Evolutionary conservation across 2,113 vertebrate genomes (phyloP).

Genomic region (Amia ocellicauda): DNA sequence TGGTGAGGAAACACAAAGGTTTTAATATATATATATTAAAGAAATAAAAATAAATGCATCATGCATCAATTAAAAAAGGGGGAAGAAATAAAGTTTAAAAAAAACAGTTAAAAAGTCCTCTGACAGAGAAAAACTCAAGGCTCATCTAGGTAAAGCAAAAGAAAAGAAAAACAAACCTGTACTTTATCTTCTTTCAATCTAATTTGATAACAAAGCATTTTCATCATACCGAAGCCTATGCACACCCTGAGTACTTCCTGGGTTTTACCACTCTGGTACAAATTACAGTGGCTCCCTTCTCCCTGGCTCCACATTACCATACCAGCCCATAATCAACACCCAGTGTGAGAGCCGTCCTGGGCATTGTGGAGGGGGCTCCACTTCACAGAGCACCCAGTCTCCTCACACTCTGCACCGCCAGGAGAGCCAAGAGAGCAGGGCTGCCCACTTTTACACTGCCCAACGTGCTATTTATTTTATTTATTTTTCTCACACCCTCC

Average conservation of each 20-base stretch:
- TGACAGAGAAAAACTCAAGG: no score
- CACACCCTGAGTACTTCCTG: slow-evolving; percentile 41
- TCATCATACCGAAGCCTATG: no score
- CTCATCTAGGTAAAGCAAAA: no score
- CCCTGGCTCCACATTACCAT: slow-evolving; percentile 57
- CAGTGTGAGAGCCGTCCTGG: slow-evolving; percentile 69
- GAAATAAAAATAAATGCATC: no score
- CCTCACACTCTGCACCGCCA: background rate
- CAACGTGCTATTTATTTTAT: slow-evolving; percentile 50
- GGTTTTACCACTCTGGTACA: slow-evolving; percentile 58
- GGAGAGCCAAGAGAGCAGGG: slow-evolving; percentile 50
- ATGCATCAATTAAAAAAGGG: no score
- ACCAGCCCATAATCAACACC: slow-evolving; percentile 64
- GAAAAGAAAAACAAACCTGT: no score
- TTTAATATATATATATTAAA: no score
- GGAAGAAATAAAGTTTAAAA: no score
- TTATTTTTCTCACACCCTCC: slow-evolving; percentile 44
- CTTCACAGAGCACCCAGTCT: slow-evolving; percentile 11
- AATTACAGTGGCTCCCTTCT: slow-evolving; percentile 66
- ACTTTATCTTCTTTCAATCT: no score
- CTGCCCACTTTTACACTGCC: slow-evolving; percentile 44
- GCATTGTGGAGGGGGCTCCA: slow-evolving; percentile 43
- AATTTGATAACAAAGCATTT: no score
- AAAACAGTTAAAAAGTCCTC: no score
- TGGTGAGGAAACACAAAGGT: no score